phyloP scores from a whole-genome alignment of 1,140 invertebrate species.

The Bombus pascuorum region DNA sequence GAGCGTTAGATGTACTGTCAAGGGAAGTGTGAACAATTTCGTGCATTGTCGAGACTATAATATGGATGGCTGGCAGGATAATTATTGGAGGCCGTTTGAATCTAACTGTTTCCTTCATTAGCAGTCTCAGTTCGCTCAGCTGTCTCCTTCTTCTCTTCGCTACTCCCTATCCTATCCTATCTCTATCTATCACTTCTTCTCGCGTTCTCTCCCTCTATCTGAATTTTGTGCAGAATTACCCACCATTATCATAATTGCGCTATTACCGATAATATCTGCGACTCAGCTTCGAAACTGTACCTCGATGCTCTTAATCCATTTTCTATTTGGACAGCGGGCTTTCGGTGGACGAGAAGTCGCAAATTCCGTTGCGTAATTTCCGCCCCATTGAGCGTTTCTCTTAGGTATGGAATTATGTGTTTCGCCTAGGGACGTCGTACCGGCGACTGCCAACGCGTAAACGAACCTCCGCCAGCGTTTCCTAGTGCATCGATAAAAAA shows the following conservation, averaged over 20 bases:
- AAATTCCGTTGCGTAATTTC: slow-evolving; percentile 72
- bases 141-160: slow-evolving; percentile 54
- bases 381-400: slow-evolving; percentile 64
- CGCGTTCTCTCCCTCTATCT: slow-evolving; percentile 62
- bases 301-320: slow-evolving; percentile 80
- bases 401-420: slow-evolving; percentile 65
- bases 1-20: slow-evolving; percentile 77
- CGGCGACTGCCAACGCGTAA: slow-evolving; percentile 18
- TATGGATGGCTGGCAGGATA: slow-evolving; percentile 80
- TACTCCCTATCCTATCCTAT: slow-evolving; percentile 39
- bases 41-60: slow-evolving; percentile 80
- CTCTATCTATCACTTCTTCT: slow-evolving; percentile 48
- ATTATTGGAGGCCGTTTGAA: slow-evolving; percentile 83
- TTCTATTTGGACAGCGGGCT: slow-evolving; percentile 79
- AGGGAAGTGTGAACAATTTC: slow-evolving; percentile 83
- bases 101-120: slow-evolving; percentile 84
- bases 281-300: slow-evolving; percentile 76
- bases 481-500: slow-evolving; percentile 1
- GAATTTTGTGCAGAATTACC: slow-evolving; percentile 82
- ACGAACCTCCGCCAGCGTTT: slow-evolving; percentile 10
- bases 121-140: slow-evolving; percentile 81
- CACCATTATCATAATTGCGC: slow-evolving; percentile 82
- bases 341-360: slow-evolving; percentile 75
- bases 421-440: slow-evolving; percentile 53
- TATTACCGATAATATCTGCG: slow-evolving; percentile 83